Evolutionary conservation across 2,888 invertebrate species (phyloP).

Genomic region (Caenorhabditis afra): DNA sequence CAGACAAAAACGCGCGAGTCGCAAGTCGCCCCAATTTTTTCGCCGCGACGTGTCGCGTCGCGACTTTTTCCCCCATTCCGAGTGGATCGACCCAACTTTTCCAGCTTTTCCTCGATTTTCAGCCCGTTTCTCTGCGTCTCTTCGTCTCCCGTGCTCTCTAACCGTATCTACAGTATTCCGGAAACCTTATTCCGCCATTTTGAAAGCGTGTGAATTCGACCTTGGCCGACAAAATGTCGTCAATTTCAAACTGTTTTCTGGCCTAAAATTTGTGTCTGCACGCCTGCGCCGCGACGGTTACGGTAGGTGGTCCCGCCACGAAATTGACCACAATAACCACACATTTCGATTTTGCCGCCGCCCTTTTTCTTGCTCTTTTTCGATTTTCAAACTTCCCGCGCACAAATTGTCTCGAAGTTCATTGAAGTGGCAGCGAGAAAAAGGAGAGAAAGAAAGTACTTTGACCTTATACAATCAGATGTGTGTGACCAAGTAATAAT

Average conservation of each 20-base stretch:
- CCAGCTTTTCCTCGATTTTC: background rate
- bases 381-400: no score
- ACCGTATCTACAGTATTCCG: background rate
- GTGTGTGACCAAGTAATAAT: no score
- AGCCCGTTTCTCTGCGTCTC: background rate
- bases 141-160: no score
- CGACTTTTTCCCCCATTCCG: slow-evolving; percentile 43
- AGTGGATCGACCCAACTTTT: slow-evolving; percentile 13
- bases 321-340: background rate
- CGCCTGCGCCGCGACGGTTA: background rate
- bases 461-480: no score
- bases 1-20: slow-evolving; percentile 11
- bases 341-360: background rate
- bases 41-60: slow-evolving; percentile 51
- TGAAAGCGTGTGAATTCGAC: background rate
- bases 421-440: no score
- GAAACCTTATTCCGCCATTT: background rate
- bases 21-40: slow-evolving; percentile 17
- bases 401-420: no score
- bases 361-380: background rate
- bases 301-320: slow-evolving; percentile 25
- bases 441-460: no score
- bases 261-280: no score
- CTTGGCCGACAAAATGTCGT: background rate
- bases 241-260: no score